A percentile compares a stretch with the other conserved stretches of the same genome.
Conservation (phyloP, 2,888 invertebrate genomes). For the Vannuccia rotundouncinata region DNA sequence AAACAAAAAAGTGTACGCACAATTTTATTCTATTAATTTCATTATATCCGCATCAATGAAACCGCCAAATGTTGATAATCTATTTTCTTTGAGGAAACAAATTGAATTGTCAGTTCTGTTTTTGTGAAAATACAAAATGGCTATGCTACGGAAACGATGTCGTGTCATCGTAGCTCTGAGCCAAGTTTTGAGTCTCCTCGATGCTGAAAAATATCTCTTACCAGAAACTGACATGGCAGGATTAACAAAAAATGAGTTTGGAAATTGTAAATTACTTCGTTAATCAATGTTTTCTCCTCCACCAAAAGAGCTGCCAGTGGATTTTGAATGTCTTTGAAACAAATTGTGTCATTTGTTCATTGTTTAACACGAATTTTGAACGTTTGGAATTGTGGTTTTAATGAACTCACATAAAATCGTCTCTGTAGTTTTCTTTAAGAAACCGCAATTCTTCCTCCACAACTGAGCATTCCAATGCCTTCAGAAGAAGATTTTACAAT, state of each 20-base stretch:
- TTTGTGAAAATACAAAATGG: conserved; percentile 18
- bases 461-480: not conserved
- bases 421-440: not conserved
- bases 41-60: conserved; percentile 26
- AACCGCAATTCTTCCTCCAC: not conserved
- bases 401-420: not conserved
- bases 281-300: not conserved
- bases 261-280: not conserved
- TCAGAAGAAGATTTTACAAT: not conserved
- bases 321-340: not conserved
- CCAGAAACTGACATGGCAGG: not conserved
- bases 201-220: not conserved
- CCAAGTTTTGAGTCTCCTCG: not conserved
- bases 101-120: conserved; percentile 24
- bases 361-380: not conserved
- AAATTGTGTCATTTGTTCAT: not conserved
- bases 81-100: conserved; percentile 19
- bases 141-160: conserved; percentile 9
- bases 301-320: not conserved
- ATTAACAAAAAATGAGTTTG: not conserved
- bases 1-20: not conserved
- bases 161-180: not conserved
- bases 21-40: conserved; percentile 3
- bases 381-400: not conserved
- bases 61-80: conserved; percentile 16